Evolutionary conservation across 2,888 invertebrate species (phyloP), one percentile per base, ranked within the genome.

Genomic region (Sacculina carcini): DNA sequence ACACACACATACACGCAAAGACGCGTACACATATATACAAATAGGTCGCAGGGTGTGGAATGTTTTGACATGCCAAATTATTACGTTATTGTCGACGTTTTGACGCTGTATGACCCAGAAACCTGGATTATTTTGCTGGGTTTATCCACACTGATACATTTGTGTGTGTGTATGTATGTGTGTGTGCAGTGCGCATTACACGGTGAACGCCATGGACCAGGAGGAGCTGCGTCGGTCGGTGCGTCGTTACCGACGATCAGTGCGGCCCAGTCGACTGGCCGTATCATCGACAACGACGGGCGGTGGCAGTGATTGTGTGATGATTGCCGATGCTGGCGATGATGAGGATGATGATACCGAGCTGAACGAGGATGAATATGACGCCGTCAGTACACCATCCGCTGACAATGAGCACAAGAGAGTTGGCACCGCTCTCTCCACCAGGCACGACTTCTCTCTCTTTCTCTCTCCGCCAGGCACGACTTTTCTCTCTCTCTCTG

Each of bases 161-260:
- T n/a, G n/a, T n/a, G n/a, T n/a, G n/a, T n/a, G n/a, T n/a, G n/a
- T n/a, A n/a, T n/a, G n/a, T n/a, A n/a, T 28, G 16, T 10, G 16
- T 50, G n/a, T 19, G 23, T 14, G 6, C 53, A 54, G 10, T 28
- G 57, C 60, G 53, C 82, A 83, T 61, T 86, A 82, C 62, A 81
- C 80, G 61, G 82, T 86, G 38, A 84, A 80, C 62, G 84, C 84
- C 51, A 83, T 85, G 75, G 83, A 85, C 61, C 81, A 77, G 1
- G 81, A 82, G 34, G 84, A 84, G 61, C 66, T 85, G 53, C 70
- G 84, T 1, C 78, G 78, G 65, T 82, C 79, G 0, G 72, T 78
- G 60, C 69, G 80, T 2, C 73, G 77, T 29, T 71, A 74, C 32
- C 77, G 77, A 62, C 74, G 77, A 42, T n/a, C n/a, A n/a, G 61